Evolutionary conservation across 2,797 vertebrate species (phyloP).

Genomic region (Meda fulgida): DNA sequence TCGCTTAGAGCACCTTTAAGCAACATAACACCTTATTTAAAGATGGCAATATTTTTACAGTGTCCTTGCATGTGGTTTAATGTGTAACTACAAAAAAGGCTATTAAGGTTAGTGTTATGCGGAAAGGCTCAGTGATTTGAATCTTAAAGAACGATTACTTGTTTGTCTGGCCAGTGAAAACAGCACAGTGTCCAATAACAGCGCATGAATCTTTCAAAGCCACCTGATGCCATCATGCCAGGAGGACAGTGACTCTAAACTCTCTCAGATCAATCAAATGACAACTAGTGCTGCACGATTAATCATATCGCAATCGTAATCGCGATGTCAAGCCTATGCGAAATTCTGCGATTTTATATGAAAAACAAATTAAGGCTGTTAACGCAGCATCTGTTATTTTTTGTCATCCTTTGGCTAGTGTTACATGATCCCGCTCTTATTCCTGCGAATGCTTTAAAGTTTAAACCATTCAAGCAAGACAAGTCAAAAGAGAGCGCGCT

Average conservation of each 20-base stretch:
- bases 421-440: no score
- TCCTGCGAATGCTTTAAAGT: no score
- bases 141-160: not conserved
- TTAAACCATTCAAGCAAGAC: no score
- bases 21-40: not conserved
- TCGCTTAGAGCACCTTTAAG: no score
- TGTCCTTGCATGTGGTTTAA: not conserved
- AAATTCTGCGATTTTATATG: no score
- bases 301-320: no score
- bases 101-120: not conserved
- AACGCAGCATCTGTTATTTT: no score
- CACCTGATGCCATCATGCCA: slow-evolving; percentile 65
- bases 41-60: not conserved
- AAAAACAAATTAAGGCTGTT: no score
- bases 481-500: no score
- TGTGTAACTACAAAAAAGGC: slow-evolving; percentile 1
- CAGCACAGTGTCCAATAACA: slow-evolving; percentile 59
- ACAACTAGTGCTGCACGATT: no score
- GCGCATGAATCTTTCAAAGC: slow-evolving; percentile 75
- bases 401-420: no score
- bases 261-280: slow-evolving; percentile 44
- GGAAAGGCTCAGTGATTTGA: slow-evolving; percentile 15
- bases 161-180: slow-evolving; percentile 48
- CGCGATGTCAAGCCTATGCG: no score
- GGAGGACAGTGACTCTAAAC: slow-evolving; percentile 29